Evolutionary conservation across 2,888 invertebrate species (phyloP).

Genomic region (Apantesis nais): DNA sequence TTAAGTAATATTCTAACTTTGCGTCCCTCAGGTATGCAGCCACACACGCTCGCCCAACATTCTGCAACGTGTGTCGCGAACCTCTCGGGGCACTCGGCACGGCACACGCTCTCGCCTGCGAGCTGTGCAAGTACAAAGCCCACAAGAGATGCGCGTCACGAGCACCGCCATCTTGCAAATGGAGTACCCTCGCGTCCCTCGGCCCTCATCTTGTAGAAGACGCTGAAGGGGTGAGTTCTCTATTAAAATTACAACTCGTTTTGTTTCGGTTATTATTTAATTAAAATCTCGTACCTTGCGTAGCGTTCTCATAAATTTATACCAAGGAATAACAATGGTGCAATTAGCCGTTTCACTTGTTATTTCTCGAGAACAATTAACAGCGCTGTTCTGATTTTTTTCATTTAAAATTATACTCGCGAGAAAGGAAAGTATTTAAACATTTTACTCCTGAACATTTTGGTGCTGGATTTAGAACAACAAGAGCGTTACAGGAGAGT

Average conservation of each 20-base stretch:
- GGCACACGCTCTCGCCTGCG: slow-evolving; percentile 97
- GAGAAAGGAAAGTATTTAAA: neutral
- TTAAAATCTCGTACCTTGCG: neutral
- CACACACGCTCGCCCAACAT: slow-evolving; percentile 97
- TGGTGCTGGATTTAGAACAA: neutral
- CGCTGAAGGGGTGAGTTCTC: slow-evolving; percentile 91
- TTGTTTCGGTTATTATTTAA: neutral
- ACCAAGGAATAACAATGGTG: neutral
- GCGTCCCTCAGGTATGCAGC: slow-evolving; percentile 89
- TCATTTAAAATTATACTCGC: neutral
- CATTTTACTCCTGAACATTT: neutral
- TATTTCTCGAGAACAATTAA: slow-evolving; percentile 2
- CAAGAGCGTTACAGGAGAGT: neutral
- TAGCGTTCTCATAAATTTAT: neutral
- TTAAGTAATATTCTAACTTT: neutral
- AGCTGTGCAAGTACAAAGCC: slow-evolving; percentile 98
- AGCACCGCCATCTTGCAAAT: slow-evolving; percentile 97
- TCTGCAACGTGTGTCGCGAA: slow-evolving; percentile 98
- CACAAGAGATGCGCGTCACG: slow-evolving; percentile 97
- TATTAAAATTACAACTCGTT: neutral
- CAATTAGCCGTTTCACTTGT: neutral
- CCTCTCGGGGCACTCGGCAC: slow-evolving; percentile 95
- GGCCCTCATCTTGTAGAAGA: slow-evolving; percentile 98
- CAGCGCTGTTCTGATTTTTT: neutral
- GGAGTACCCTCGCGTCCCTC: slow-evolving; percentile 97